Evolutionary conservation across 2,797 vertebrate genomes (phyloP).

Genomic region (Anguilla megastoma): DNA sequence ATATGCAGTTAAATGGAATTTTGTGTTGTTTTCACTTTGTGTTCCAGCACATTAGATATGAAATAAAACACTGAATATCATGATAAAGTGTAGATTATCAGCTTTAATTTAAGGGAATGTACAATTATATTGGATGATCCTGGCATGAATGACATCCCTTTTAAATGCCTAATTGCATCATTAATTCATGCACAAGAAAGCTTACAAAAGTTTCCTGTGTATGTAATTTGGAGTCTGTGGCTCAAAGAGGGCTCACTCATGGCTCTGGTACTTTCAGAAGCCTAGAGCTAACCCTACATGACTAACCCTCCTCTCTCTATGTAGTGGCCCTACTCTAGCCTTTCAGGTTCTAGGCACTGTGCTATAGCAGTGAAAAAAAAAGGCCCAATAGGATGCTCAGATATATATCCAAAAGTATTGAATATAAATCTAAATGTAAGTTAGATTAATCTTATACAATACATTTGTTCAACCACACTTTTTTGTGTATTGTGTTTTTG

Average conservation of each 20-base stretch:
- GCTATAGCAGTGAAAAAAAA: too few species aligned
- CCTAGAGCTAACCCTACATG: background rate
- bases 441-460: too few species aligned
- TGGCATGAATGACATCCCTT: background rate
- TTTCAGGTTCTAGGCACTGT: too few species aligned
- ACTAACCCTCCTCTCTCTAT: background rate
- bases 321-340: background rate
- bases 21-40: background rate
- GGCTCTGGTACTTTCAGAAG: background rate
- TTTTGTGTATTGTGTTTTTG: too few species aligned
- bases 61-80: background rate
- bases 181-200: background rate
- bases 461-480: too few species aligned
- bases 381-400: too few species aligned
- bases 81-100: background rate
- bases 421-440: too few species aligned
- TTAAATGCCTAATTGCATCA: background rate
- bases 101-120: background rate
- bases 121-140: background rate
- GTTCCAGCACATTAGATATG: background rate
- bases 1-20: background rate
- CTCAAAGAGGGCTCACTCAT: background rate
- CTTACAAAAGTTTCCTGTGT: background rate
- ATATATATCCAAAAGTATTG: too few species aligned
- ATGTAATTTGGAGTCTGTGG: background rate